These are phyloP conservation scores for Echinarachnius parma DNA, from an alignment of 53 echinoderm and acorn worm species.

Conservation along the genomic window DNA sequence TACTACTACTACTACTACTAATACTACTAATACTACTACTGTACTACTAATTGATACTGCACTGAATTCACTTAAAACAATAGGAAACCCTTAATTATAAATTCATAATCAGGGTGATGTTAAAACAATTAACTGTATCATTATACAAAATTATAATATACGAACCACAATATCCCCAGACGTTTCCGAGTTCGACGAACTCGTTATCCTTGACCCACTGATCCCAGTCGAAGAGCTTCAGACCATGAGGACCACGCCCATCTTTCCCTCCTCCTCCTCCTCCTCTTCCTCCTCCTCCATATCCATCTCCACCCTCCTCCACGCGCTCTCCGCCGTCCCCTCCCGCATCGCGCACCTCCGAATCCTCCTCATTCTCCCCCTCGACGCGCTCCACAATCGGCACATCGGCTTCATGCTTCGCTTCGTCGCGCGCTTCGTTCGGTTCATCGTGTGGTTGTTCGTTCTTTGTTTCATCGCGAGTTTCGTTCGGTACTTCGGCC, in stretches of 20 bases:
- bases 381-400: background rate
- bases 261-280: background rate
- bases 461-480: too few species aligned
- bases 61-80: too few species aligned
- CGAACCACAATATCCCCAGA: conserved; percentile 96
- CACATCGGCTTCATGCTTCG: background rate
- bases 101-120: too few species aligned
- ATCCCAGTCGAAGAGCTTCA: conserved; percentile 82
- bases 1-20: too few species aligned
- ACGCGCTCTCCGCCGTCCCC: background rate
- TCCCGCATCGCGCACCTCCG: background rate
- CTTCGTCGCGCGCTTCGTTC: background rate
- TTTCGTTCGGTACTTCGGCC: too few species aligned
- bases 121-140: too few species aligned
- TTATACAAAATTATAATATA: too few species aligned
- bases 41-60: too few species aligned
- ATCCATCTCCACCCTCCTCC: conserved; percentile 8
- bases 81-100: too few species aligned
- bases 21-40: too few species aligned
- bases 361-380: background rate
- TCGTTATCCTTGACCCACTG: conserved; percentile 72
- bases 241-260: conserved; percentile 47
- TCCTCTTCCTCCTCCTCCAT: background rate
- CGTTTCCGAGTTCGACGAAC: conserved; percentile 72
- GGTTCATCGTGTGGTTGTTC: too few species aligned